These are phyloP conservation scores for Caenorhabditis sulstoni DNA, from an alignment of 2,888 invertebrate species.

Conservation along the genomic window DNA sequence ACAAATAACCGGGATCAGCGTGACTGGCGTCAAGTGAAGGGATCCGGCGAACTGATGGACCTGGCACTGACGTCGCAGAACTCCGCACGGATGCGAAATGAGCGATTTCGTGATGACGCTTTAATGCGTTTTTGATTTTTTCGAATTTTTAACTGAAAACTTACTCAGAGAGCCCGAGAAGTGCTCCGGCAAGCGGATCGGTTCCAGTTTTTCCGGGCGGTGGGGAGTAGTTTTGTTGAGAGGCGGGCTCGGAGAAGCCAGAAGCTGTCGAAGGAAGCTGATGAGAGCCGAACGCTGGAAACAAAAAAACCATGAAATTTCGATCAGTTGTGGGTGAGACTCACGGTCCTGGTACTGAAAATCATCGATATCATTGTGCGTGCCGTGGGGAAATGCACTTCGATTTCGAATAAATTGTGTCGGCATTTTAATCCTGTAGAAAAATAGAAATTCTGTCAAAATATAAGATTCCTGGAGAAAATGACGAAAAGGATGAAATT, in stretches of 20 bases:
- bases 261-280: conserved; percentile 50
- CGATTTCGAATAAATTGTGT: conserved; percentile 59
- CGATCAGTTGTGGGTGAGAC: not conserved
- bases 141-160: not conserved
- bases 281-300: conserved; percentile 27
- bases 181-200: conserved; percentile 70
- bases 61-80: conserved; percentile 80
- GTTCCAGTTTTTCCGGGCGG: conserved; percentile 41
- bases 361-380: conserved; percentile 52
- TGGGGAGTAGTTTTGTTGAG: conserved; percentile 35
- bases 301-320: not conserved
- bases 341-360: conserved; percentile 42
- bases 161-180: conserved; percentile 71
- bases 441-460: not conserved
- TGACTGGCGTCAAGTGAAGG: conserved; percentile 79
- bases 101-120: conserved; percentile 68
- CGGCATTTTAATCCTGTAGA: conserved; percentile 33
- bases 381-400: conserved; percentile 53
- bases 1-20: conserved; percentile 77
- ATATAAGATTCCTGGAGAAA: not conserved
- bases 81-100: conserved; percentile 79
- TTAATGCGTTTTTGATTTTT: conserved; percentile 4
- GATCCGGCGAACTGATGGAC: conserved; percentile 75
- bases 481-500: conserved; percentile 1
- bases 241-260: conserved; percentile 7